Evolutionary conservation across 2,113 vertebrate genomes (phyloP), one percentile per base, ranked within the genome.

Genomic region (Pomatorhinus ruficollis): DNA sequence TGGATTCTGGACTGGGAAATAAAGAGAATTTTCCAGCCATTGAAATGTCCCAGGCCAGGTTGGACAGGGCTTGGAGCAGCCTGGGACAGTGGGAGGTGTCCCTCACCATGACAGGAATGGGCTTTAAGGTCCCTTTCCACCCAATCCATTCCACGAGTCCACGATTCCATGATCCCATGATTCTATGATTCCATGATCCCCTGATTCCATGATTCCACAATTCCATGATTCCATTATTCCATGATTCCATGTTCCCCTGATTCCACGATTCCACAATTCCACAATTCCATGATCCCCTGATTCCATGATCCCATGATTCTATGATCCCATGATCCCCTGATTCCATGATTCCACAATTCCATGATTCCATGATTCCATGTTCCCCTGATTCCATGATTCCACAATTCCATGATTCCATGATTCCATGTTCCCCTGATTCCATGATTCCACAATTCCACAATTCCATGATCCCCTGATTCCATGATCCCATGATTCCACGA

Each of bases 91-190:
- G 75, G 28, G 3, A 56, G 18, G 5, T 28, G 83, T 53, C 45
- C 45, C 63, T 56, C n/a, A 5, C 60, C 65, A 40, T 21, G 40
- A 5, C 10, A n/a, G 56, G 37, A 23, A 1, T 39, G 84, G 42
- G 5, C 4, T 53, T 17, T 25, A 2, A 10, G 4, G 14, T 27
- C 25, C 42, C 42, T 72, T 49, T 25, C 35, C 12, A 23, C 25
- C 19, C n/a, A 47, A 2, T 0, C 56, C 35, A 42, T 22, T 27
- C 49, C 12, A 2, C 0, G 15, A 21, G 40, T 24, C 40, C 19
- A 39, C 2, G 10, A 13, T 37, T 30, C 69, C 64, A 24, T 23
- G 33, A 14, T 27, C 25, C 50, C 16, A 30, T 11, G 16, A 17
- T 17, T 16, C 27, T 57, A 22, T 24, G 33, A 18, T 37, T 30